Base-by-base conservation (phyloP, 2,888 invertebrate species). In the Cheilosia impressa region DNA sequence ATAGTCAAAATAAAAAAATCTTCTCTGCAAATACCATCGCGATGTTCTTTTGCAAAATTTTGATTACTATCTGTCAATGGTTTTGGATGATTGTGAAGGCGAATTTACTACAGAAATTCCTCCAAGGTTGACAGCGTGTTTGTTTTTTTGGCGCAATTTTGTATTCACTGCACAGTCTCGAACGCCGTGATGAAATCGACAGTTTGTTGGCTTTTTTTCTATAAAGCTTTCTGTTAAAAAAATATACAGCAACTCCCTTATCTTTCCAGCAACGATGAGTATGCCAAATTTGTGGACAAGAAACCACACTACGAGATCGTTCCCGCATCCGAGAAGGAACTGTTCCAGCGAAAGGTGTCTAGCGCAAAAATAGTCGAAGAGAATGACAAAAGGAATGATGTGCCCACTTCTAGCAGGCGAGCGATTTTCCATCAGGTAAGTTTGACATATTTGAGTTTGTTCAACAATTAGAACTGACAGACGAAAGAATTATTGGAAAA, bases 201-300 rank as follows among this genome's bases (percentile, higher is more conserved):
- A 10, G 34, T 3, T 34, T 34, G 34, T 34, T 34, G 10, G 9
- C 10, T 34, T 34, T 34, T 34, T 31, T 34, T 2, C 10, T 34
- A 34, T 34, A 10, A 10, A 9, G 1, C 6, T 34, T 34, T 10
- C 10, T 10, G 10, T 34, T 10, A 2, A 10, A 10, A 10, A 34
- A 34, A 34, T 34, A 7, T 0, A 5, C 1, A 27, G n/a, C 13
- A 55, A 2, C 7, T 9, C 65, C 87, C 69, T 53, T 79, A 57
- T 34, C 87, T 76, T 88, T 87, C 24, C 87, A 91, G 91, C 75
- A 89, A 89, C 53, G 91, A 92, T 53, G 91, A 91, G 55, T 90
- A 91, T 63, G 89, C 88, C 41, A 91, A 90, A 84, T 89, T 91
- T 76, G 89, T 90, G 75, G 89, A 90, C 41, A 87, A 89, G 27